Conservation (phyloP, 2,797 vertebrate genomes). For the Pangasius krempfi region DNA sequence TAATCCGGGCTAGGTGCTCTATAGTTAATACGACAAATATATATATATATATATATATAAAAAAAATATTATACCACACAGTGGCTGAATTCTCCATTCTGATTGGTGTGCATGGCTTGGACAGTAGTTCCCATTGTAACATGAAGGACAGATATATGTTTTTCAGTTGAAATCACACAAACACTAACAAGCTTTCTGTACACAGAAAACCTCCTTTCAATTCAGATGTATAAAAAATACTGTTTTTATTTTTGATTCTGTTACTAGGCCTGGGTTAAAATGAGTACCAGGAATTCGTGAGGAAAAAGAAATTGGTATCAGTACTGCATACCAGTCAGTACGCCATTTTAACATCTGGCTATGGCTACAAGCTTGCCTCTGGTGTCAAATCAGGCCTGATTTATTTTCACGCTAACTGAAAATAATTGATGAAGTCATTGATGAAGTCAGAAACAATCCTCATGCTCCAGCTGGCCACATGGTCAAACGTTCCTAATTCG, state of each 20-base stretch:
- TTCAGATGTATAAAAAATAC: not conserved
- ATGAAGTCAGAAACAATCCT: not conserved
- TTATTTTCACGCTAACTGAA: not conserved
- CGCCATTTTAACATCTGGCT: not conserved
- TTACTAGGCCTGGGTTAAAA: not conserved
- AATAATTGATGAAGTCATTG: too few species aligned
- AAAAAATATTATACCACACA: not conserved
- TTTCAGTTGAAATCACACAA: not conserved
- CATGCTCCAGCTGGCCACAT: not conserved
- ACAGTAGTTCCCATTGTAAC: not conserved
- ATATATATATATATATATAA: too few species aligned
- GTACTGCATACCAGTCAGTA: not conserved
- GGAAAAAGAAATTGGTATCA: not conserved
- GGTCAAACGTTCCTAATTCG: not conserved
- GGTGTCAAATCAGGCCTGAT: not conserved
- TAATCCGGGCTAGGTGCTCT: not conserved
- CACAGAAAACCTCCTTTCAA: not conserved
- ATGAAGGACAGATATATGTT: too few species aligned
- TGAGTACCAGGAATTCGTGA: not conserved
- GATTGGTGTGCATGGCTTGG: not conserved
- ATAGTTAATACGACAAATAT: not conserved
- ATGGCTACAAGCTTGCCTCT: not conserved
- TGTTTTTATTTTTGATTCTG: not conserved
- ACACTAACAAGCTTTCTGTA: not conserved
- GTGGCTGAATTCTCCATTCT: not conserved